These are phyloP conservation scores for Drosophila kokeensis DNA, from an alignment of 2,888 invertebrate genomes.

Conservation along the genomic window DNA sequence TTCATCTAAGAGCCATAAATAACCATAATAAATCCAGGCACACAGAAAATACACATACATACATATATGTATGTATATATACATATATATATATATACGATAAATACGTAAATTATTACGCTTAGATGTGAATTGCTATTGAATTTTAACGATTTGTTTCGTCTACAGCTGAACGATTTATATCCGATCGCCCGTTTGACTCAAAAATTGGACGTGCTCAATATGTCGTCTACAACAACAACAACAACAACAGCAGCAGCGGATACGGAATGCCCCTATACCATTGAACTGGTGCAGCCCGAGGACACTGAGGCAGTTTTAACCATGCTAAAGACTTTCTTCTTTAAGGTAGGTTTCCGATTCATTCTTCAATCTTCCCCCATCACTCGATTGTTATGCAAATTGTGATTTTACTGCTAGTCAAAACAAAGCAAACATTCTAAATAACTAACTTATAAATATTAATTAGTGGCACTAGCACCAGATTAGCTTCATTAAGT, in stretches of 20 bases:
- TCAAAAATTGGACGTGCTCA: constrained; percentile 83
- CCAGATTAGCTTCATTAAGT: constrained; percentile 23
- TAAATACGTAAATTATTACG: neutral
- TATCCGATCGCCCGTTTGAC: constrained; percentile 83
- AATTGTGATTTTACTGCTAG: neutral
- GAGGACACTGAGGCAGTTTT: constrained; percentile 87
- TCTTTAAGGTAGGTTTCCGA: constrained; percentile 85
- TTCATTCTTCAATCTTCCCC: neutral
- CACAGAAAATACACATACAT: constrained; percentile 5
- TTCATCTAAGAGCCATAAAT: constrained; percentile 76
- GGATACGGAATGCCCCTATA: constrained; percentile 76
- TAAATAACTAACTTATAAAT: constrained; percentile 21
- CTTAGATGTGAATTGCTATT: constrained; percentile 14
- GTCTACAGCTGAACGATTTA: constrained; percentile 83
- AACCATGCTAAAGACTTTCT: constrained; percentile 87
- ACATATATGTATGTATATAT: neutral
- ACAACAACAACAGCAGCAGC: neutral
- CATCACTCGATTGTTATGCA: neutral
- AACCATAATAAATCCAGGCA: constrained; percentile 50
- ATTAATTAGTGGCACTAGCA: constrained; percentile 22
- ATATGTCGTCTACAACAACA: constrained; percentile 65
- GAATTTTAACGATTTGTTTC: constrained; percentile 55
- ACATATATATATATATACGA: neutral
- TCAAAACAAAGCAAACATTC: constrained; percentile 15
- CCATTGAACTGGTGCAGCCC: constrained; percentile 84